Conservation (phyloP, 2,797 vertebrate species). For the Amblyopsis hoosieri region DNA sequence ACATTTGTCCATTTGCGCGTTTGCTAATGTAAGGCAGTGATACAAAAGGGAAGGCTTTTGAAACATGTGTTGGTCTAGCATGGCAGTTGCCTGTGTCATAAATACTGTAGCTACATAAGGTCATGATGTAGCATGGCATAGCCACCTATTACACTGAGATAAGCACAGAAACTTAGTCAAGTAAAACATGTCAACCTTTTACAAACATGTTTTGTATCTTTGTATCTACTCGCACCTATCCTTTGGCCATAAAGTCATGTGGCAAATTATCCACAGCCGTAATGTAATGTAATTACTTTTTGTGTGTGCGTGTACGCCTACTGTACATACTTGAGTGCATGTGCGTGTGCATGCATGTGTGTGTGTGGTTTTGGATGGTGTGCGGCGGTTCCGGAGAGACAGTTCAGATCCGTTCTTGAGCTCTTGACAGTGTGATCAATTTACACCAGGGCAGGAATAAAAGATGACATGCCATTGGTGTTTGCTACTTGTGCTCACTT, state of each 20-base stretch:
- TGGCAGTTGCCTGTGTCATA: constrained; percentile 50
- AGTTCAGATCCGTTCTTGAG: constrained; percentile 69
- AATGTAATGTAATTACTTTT: constrained; percentile 39
- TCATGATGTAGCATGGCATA: constrained; percentile 51
- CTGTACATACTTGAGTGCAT: constrained; percentile 19
- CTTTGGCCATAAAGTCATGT: constrained; percentile 2
- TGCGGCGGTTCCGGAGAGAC: constrained; percentile 51
- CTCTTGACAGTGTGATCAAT: constrained; percentile 76
- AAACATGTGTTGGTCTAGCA: constrained; percentile 56
- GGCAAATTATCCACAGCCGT: constrained; percentile 29
- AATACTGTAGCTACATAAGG: constrained; percentile 51
- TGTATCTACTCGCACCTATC: not conserved
- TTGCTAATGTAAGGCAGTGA: constrained; percentile 58
- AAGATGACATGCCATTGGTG: constrained; percentile 73
- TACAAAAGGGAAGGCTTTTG: constrained; percentile 32
- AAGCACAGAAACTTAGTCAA: constrained; percentile 62
- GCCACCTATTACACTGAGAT: constrained; percentile 38
- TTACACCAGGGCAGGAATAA: constrained; percentile 83
- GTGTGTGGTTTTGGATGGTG: constrained; percentile 7
- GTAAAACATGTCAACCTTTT: constrained; percentile 63
- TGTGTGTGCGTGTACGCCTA: constrained; percentile 4
- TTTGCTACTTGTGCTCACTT: constrained; percentile 54
- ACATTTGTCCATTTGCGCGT: constrained; percentile 43
- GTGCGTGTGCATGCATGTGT: constrained; percentile 2
- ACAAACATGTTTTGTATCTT: not conserved